Evolutionary conservation across 2,797 vertebrate species (phyloP).

Genomic region (Pelodytes ibericus): DNA sequence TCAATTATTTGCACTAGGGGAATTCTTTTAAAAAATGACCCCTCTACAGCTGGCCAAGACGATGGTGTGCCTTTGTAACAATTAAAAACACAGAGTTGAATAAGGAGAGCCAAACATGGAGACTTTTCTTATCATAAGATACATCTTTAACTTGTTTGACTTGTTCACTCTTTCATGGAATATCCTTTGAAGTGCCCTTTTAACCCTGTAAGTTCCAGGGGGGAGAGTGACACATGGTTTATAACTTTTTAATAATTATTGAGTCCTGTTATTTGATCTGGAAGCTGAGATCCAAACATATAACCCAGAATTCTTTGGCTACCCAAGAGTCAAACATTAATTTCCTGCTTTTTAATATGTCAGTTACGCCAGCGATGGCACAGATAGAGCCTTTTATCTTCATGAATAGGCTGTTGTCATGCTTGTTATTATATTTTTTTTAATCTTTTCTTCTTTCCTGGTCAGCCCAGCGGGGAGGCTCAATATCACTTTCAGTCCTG

Average conservation of each 20-base stretch:
- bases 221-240: too few species aligned
- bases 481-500: slow-evolving; percentile 17
- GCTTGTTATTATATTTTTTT: slow-evolving; percentile 57
- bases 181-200: not conserved
- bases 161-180: not conserved
- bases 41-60: not conserved
- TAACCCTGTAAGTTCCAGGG: not conserved
- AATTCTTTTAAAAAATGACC: too few species aligned
- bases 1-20: too few species aligned
- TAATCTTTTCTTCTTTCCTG: slow-evolving; percentile 22
- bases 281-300: not conserved
- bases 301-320: slow-evolving; percentile 1
- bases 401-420: slow-evolving; percentile 60
- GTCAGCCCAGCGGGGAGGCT: slow-evolving; percentile 10
- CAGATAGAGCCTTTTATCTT: slow-evolving; percentile 63
- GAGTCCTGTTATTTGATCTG: slow-evolving; percentile 28
- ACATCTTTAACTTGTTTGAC: not conserved
- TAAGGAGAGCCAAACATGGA: too few species aligned
- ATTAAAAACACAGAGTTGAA: too few species aligned
- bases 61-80: too few species aligned
- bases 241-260: not conserved
- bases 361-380: slow-evolving; percentile 63
- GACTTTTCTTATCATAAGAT: too few species aligned
- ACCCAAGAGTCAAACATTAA: slow-evolving; percentile 61
- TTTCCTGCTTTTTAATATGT: slow-evolving; percentile 68